Evolutionary conservation across 1,140 invertebrate genomes (phyloP), one percentile per base, ranked within the genome.

Genomic region (Caenorhabditis tropicalis): DNA sequence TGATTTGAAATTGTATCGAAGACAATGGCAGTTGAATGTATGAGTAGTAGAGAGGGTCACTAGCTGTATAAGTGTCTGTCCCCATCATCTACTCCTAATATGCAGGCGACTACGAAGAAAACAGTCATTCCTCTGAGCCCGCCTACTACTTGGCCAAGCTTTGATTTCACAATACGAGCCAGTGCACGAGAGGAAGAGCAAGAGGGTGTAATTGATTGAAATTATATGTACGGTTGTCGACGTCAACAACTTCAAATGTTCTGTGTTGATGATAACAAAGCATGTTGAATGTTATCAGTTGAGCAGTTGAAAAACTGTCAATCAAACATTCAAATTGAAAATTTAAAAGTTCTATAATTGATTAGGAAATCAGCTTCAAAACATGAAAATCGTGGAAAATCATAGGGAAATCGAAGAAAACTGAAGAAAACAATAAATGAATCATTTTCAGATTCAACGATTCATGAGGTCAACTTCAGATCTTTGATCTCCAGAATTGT

Each of bases 1-100:
- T 70, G 60, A 33, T 31, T 74, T 36, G 33, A 74, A 74, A 43
- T 12, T 74, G 65, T 74, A 74, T 74, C 65, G 10, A 74, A 74
- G 65, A 43, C 65, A 74, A 74, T 31, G 7, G 65, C 65, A 74
- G 33, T 10, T 29, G 6, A 5, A 19, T 24, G 33, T 31, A 21
- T 12, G 65, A 2, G 29, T 74, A 29, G 10, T 27, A n/a, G 53
- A 19, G 29, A 56, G 19, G 53, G 53, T 56, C 0, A 27, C 53
- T 27, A 15, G 7, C 6, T 43, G n/a, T 43, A 1, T 39, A 21
- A 6, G 65, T 36, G 19, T n/a, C 21, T 74, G 65, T n/a, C 7
- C 19, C 12, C 48, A 43, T n/a, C 29, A 27, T 65, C 15, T 3
- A 36, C 19, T 65, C 7, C 31, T 58, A 51, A 16, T 51, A 15